Evolutionary conservation across 1,140 invertebrate species (phyloP).

Genomic region (honey bee (Apis mellifera)): Amel_HAv3.1 CM009944.2:9347001-9347500

Average conservation of each 20-base stretch:
- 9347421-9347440: constrained; percentile 53
- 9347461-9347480: constrained; percentile 36
- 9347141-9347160: constrained; percentile 39
- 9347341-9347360: no score
- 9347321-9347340: not conserved
- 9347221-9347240: constrained; percentile 32
- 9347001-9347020: constrained; percentile 57
- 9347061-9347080: constrained; percentile 69
- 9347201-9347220: constrained; percentile 34
- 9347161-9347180: not conserved
- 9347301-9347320: not conserved
- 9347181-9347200: not conserved
- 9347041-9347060: constrained; percentile 74
- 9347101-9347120: constrained; percentile 28
- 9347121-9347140: constrained; percentile 53
- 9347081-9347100: constrained; percentile 32
- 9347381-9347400: not conserved
- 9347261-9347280: not conserved
- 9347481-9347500: constrained; percentile 66
- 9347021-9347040: constrained; percentile 74
- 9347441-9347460: constrained; percentile 26
- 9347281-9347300: not conserved
- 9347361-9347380: not conserved
- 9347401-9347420: constrained; percentile 62
- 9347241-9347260: constrained; percentile 31